phyloP scores from a whole-genome alignment of 2,797 vertebrate species.

The Discoglossus pictus region DNA sequence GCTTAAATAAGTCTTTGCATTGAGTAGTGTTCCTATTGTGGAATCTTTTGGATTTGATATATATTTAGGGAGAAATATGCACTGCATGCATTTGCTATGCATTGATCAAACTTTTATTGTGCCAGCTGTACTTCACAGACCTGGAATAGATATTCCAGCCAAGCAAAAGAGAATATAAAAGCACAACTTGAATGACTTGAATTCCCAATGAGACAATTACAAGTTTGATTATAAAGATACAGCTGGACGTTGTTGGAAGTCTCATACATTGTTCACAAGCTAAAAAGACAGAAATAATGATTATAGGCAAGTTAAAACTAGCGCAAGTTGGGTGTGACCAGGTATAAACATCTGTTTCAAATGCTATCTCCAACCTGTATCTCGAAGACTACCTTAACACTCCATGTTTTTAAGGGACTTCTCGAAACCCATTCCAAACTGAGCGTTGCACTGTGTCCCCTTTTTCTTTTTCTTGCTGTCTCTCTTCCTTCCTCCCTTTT shows the following conservation, averaged over 20 bases:
- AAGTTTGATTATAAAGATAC: slow-evolving; percentile 73
- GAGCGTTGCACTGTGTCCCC: too few relatives aligned
- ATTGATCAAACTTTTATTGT: slow-evolving; percentile 81
- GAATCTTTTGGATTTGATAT: slow-evolving; percentile 71
- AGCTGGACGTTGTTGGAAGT: slow-evolving; percentile 69
- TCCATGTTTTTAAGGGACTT: too few relatives aligned
- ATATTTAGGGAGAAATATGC: slow-evolving; percentile 70
- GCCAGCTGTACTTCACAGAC: slow-evolving; percentile 76
- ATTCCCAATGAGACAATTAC: slow-evolving; percentile 75
- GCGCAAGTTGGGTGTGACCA: too few relatives aligned
- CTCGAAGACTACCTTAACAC: too few relatives aligned
- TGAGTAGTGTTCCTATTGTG: slow-evolving; percentile 68
- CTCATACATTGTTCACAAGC: slow-evolving; percentile 69
- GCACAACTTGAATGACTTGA: slow-evolving; percentile 72
- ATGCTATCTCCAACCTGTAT: too few relatives aligned
- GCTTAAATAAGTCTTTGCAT: slow-evolving; percentile 61
- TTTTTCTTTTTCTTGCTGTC: too few relatives aligned
- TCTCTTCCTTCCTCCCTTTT: too few relatives aligned
- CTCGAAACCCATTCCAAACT: too few relatives aligned
- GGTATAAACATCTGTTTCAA: too few relatives aligned
- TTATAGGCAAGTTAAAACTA: too few relatives aligned
- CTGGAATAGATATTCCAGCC: slow-evolving; percentile 74
- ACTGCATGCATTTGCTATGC: slow-evolving; percentile 67
- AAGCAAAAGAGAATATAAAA: slow-evolving; percentile 78
- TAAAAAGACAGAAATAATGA: slow-evolving; percentile 59